Percentiles rank a stretch among this genome's conserved stretches.
These are phyloP conservation scores for Saccopteryx leptura DNA, from an alignment of 2,113 vertebrate genomes.

Conservation along the genomic window DNA sequence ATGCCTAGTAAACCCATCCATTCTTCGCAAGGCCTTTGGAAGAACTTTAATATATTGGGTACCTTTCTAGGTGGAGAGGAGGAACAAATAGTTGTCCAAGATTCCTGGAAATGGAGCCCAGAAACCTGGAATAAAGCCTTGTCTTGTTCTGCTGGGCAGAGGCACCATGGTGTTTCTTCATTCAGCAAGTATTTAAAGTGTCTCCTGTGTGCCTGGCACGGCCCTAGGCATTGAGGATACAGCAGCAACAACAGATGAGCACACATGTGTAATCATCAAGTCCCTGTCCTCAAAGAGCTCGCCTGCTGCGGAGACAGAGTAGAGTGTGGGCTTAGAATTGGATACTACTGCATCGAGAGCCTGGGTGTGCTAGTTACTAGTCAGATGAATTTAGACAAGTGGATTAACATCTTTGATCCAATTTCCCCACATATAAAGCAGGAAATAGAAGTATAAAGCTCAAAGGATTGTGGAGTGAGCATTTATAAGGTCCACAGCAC, in stretches of 20 bases:
- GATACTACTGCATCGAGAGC: neutral
- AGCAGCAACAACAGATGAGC: neutral
- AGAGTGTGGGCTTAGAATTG: neutral
- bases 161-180: neutral
- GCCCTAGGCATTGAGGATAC: neutral
- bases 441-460: neutral
- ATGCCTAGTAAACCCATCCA: neutral
- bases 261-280: neutral
- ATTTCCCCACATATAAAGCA: neutral
- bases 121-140: neutral
- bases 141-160: neutral
- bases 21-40: neutral
- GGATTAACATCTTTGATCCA: neutral
- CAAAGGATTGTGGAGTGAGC: neutral
- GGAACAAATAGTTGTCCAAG: neutral
- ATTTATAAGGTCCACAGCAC: neutral
- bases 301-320: neutral
- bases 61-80: conserved; percentile 10
- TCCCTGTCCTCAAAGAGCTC: neutral
- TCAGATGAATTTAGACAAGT: neutral
- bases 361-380: neutral
- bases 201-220: neutral
- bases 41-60: neutral
- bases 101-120: neutral
- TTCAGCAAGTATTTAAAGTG: neutral